Base-by-base conservation (phyloP, 2,888 invertebrate species). In the Ophioninae sp. region DNA sequence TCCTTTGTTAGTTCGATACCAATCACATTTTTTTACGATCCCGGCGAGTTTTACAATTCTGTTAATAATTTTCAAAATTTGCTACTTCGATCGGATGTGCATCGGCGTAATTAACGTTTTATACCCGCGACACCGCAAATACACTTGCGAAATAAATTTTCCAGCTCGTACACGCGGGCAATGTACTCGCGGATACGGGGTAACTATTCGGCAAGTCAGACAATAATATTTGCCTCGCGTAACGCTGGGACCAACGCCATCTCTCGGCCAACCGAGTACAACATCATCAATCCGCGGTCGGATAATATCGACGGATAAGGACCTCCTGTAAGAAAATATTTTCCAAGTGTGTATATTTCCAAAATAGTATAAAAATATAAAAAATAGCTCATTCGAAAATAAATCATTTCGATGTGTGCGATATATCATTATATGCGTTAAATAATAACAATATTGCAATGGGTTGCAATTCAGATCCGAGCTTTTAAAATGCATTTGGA, bases 81-180 rank as follows among this genome's bases (percentile, higher is more conserved):
- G 51, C 51, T 3, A 0, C 7, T 59, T 59, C 20, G 37, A 73
- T 73, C 61, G 20, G 39, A 23, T 13, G 41, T 61, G 22, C 10
- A 64, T 74, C 30, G 44, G 44, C n/a, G 73, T 6, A n/a, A 74
- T 64, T 13, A 44, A 7, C 13, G 44, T 63, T 63, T 44, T 51
- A n/a, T 8, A 23, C 41, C 23, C 44, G 44, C 63, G n/a, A 30
- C 44, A 63, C 41, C 44, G 30, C 37, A 73, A 73, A 73, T 73
- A 73, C 23, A 10, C 22, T 44, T 23, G 61, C 6, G 63, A 63
- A 74, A 74, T 9, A 23, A 23, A 74, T 63, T 74, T 74, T 39
- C 61, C 23, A 63, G 51, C 73, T 74, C 51, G 22, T 61, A 41
- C 20, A 23, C 44, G 44, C 63, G 73, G 73, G 63, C 73, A 64